Evolutionary conservation across 2,113 vertebrate species (phyloP).

Genomic region (Stictonetta naevosa): DNA sequence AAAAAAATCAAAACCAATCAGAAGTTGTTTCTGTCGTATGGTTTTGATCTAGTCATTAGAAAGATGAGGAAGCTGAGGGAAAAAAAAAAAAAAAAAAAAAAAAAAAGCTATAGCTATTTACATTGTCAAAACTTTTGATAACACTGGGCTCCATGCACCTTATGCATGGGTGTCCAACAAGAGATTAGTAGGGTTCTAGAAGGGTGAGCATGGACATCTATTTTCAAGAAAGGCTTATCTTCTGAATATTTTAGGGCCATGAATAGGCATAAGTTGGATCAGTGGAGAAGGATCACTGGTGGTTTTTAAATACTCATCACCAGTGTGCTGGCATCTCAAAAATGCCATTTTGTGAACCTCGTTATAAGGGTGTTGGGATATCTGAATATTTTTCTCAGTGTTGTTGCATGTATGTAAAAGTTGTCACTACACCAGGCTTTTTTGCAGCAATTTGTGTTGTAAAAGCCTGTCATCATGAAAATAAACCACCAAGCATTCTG

Average conservation of each 20-base stretch:
- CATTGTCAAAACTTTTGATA: background rate
- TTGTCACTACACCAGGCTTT: background rate
- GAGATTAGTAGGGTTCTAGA: background rate
- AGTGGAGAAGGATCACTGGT: background rate
- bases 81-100: background rate
- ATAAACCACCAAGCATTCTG: background rate
- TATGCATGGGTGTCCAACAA: background rate
- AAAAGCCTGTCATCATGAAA: background rate
- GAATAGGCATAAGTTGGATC: background rate
- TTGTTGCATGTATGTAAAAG: background rate
- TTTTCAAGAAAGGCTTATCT: background rate
- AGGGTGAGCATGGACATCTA: background rate
- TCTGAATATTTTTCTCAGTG: background rate
- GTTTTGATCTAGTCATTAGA: background rate
- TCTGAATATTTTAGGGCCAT: background rate
- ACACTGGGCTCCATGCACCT: rapidly evolving
- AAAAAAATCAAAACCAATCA: background rate
- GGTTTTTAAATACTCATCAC: background rate
- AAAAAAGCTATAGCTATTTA: background rate
- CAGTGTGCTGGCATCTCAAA: background rate
- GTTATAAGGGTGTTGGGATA: background rate
- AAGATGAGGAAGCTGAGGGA: background rate
- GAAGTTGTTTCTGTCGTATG: rapidly evolving
- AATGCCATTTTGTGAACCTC: background rate
- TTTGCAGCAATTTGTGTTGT: background rate